Percentiles rank a stretch among this genome's conserved stretches.
Evolutionary conservation across 2,797 vertebrate genomes (phyloP).

Genomic region (Aldrovandia affinis): DNA sequence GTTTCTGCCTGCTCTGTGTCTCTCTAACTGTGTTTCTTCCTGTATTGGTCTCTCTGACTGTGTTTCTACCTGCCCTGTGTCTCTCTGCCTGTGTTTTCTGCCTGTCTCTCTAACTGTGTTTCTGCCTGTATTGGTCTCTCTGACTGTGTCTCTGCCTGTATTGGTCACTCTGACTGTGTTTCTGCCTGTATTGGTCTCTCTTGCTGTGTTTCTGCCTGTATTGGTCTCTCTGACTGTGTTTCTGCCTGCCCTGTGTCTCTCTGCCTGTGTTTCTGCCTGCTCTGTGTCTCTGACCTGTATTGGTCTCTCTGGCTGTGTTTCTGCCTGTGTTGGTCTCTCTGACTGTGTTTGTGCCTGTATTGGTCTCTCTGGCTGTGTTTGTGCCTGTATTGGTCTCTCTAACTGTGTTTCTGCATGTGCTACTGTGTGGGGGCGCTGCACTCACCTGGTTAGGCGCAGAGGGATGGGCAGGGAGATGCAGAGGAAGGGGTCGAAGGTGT

Average conservation of each 20-base stretch:
- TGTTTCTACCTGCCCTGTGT: neutral
- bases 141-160: no score
- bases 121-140: no score
- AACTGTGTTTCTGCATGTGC: neutral
- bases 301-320: neutral
- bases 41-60: neutral
- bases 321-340: neutral
- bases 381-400: no score
- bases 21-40: neutral
- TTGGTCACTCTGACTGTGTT: neutral
- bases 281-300: neutral
- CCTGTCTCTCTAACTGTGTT: neutral
- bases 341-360: neutral
- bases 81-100: neutral
- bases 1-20: no score
- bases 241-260: neutral
- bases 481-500: slow-evolving; percentile 95
- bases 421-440: neutral
- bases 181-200: neutral
- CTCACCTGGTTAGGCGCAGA: slow-evolving; percentile 90
- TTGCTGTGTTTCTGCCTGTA: neutral
- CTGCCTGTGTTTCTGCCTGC: neutral
- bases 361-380: neutral
- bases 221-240: neutral
- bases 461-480: slow-evolving; percentile 96